Percentiles rank a stretch among this genome's conserved stretches.
Evolutionary conservation across 2,797 vertebrate species (phyloP).

Genomic region (Cyprinodon diabolis): DNA sequence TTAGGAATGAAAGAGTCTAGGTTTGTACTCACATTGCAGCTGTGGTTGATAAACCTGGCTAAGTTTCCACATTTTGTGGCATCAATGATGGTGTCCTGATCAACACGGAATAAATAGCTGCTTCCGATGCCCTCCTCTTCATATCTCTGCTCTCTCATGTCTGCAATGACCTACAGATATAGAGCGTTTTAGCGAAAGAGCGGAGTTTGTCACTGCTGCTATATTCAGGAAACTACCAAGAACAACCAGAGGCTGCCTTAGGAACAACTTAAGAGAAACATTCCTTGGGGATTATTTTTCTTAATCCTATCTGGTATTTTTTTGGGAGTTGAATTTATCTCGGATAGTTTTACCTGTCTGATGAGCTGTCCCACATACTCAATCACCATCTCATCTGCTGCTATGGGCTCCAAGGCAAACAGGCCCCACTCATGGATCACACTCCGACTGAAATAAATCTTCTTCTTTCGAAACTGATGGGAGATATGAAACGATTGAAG

Average conservation of each 20-base stretch:
- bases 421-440: constrained; percentile 99
- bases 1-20: not conserved
- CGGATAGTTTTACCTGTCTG: constrained; percentile 86
- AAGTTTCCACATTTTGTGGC: constrained; percentile 97
- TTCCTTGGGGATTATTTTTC: constrained; percentile 5
- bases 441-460: constrained; percentile 93
- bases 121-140: constrained; percentile 96
- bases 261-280: constrained; percentile 12
- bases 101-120: constrained; percentile 97
- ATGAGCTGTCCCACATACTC: constrained; percentile 98
- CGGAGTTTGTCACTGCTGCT: constrained; percentile 22
- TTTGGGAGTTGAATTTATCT: not conserved
- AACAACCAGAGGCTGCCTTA: constrained; percentile 25
- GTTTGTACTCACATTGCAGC: constrained; percentile 91
- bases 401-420: constrained; percentile 97
- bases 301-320: not conserved
- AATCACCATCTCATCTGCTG: constrained; percentile 98
- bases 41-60: constrained; percentile 97
- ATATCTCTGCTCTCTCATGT: constrained; percentile 94
- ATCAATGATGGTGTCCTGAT: constrained; percentile 96
- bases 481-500: constrained; percentile 8
- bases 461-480: constrained; percentile 94
- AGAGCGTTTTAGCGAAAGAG: constrained; percentile 9
- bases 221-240: constrained; percentile 50
- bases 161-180: constrained; percentile 88